Evolutionary conservation across 2,888 invertebrate species (phyloP), one percentile per base, ranked within the genome.

Genomic region (Plusia festucae): DNA sequence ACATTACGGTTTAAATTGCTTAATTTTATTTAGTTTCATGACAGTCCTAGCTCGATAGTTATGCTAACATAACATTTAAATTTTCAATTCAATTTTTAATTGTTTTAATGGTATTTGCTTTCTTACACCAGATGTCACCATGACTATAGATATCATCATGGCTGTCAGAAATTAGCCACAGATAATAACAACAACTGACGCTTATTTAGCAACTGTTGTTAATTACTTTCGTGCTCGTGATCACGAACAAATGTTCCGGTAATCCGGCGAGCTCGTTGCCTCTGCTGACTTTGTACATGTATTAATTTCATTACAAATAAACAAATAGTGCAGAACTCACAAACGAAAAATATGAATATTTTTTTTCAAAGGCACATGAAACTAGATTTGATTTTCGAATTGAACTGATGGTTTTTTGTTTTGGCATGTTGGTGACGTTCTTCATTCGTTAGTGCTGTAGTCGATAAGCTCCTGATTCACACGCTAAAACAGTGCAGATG

Each of bases 161-260:
- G 55, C 60, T 68, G 60, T 65, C 68, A 77, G 51, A 74, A 80
- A 79, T 79, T 79, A 49, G 67, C 70, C 77, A 79, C 72, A 70
- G 76, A 80, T 76, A 82, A 73, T 79, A 79, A 81, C 69, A 86
- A 69, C 84, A 85, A 82, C 83, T 84, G 84, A 65, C 80, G 78
- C 73, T 79, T 81, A 70, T 85, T 82, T 73, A 83, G 81, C 85
- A 88, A 88, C 87, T 84, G 87, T 85, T 87, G 82, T 86, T 89
- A 89, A 89, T 90, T 87, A 88, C 88, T 88, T 89, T 88, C 84
- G 81, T 85, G 86, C 81, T 81, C 81, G 84, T 87, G 87, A 88
- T 88, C 87, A 86, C 85, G 85, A 84, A 89, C 89, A 89, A 88
- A 85, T 82, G 85, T 86, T 84, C 78, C 85, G 83, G 82, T 87